phyloP scores from a whole-genome alignment of 1,140 invertebrate species.

The Laodelphax striatellus region DNA sequence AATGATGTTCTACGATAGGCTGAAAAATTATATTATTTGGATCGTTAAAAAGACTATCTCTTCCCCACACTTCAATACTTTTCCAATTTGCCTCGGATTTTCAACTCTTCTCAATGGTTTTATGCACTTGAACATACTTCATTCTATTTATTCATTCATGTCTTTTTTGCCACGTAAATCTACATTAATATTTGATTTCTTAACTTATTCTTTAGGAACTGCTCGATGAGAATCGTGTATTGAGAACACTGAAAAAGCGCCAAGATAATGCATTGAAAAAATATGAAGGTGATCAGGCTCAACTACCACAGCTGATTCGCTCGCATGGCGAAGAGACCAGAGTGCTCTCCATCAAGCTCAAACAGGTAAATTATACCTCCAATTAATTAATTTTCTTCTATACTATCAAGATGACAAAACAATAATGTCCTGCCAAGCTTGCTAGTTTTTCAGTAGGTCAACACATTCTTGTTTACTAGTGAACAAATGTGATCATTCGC shows the following conservation, averaged over 20 bases:
- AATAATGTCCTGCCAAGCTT: no score
- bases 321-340: constrained; percentile 65
- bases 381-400: no score
- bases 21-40: no score
- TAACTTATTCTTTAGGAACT: constrained; percentile 40
- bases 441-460: no score
- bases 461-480: no score
- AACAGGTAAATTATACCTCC: constrained; percentile 25
- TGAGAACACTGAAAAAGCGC: constrained; percentile 59
- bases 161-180: neutral
- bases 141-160: neutral
- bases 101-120: constrained; percentile 2
- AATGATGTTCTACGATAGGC: no score
- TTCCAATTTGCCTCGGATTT: neutral
- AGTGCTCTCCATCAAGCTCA: constrained; percentile 52
- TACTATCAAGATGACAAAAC: no score
- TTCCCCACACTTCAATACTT: no score
- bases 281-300: constrained; percentile 28
- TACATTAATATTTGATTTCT: no score
- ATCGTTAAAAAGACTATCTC: no score
- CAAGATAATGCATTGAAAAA: constrained; percentile 58
- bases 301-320: constrained; percentile 31
- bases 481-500: no score
- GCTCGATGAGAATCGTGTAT: constrained; percentile 56
- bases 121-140: neutral